Base-by-base conservation (phyloP, 1,140 invertebrate species). In the Nixonia krombeini region DNA sequence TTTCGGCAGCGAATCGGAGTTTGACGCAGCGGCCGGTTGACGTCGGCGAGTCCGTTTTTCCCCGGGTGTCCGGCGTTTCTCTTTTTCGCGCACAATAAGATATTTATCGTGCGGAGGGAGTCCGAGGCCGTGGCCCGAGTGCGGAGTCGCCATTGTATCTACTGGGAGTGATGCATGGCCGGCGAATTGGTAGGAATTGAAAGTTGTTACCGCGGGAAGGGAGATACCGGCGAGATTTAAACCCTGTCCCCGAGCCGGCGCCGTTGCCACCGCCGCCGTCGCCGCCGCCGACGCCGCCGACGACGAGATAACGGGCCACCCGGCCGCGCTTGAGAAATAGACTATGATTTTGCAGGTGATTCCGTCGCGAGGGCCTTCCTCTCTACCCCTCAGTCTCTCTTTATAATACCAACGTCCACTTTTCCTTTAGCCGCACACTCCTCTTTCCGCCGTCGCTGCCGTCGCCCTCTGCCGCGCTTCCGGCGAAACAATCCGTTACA, bases 101-200 rank as follows among this genome's bases (percentile, higher is more conserved):
- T 79, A 79, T 79, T 80, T 80, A 80, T 80, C 76, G 75, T 72
- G 35, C 47, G 46, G 28, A 64, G 18, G 49, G 42, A 28, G 38
- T 50, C 28, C 66, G 66, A 73, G 67, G 63, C 71, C 69, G 46
- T 75, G 71, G 69, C 70, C 70, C 63, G 71, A 77, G 69, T 64
- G 52, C 74, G 69, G 76, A 76, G 76, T 75, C 74, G 65, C 75
- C 75, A 77, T 79, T 79, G 78, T 78, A 75, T 74, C 70, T 76
- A 67, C 68, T 28, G 29, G 51, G 73, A 81, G 79, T 81, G 79
- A 80, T 80, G 78, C 75, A 80, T 77, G 76, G 74, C 77, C 75
- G 51, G 53, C 62, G 74, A 81, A 80, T 81, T 81, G 74, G 77
- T 80, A 78, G 77, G 77, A 80, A 79, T 80, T 77, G 73, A 80